phyloP scores from a whole-genome alignment of 30 jellyfish, hydroid and myxozoan species.

The Pseudorhiza aurosa region DNA sequence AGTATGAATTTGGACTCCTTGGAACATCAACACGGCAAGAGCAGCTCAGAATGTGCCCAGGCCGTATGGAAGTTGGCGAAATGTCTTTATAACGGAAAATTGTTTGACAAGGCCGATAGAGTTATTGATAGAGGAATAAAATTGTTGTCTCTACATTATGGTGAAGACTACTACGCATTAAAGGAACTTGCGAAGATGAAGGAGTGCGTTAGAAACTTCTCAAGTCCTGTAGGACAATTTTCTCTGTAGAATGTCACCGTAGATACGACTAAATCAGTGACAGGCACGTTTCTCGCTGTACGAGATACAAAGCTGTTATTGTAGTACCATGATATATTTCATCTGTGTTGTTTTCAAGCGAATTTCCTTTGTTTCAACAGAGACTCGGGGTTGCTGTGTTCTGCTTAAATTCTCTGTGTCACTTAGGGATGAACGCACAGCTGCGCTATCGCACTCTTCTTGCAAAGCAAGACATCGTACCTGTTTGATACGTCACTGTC shows the following conservation, averaged over 20 bases:
- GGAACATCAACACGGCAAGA: slow-evolving; percentile 62
- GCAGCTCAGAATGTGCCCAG: slow-evolving; percentile 69
- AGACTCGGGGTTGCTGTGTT: no score
- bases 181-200: slow-evolving; percentile 55
- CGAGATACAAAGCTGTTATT: no score
- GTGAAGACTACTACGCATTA: slow-evolving; percentile 44
- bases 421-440: no score
- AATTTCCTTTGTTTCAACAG: no score
- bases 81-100: slow-evolving; percentile 53
- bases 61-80: slow-evolving; percentile 53
- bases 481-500: no score
- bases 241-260: slow-evolving; percentile 17
- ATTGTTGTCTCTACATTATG: slow-evolving; percentile 63
- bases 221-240: slow-evolving; percentile 58
- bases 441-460: no score
- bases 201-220: slow-evolving; percentile 53
- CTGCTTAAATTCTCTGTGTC: no score
- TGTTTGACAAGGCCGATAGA: slow-evolving; percentile 42
- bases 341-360: no score
- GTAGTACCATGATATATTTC: no score
- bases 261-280: no score
- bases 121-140: slow-evolving; percentile 73
- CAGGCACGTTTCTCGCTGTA: no score
- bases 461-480: no score
- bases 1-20: slow-evolving; percentile 62